These are phyloP conservation scores for Acanthisitta chloris DNA, from an alignment of 2,113 vertebrate genomes.

Conservation along the genomic window DNA sequence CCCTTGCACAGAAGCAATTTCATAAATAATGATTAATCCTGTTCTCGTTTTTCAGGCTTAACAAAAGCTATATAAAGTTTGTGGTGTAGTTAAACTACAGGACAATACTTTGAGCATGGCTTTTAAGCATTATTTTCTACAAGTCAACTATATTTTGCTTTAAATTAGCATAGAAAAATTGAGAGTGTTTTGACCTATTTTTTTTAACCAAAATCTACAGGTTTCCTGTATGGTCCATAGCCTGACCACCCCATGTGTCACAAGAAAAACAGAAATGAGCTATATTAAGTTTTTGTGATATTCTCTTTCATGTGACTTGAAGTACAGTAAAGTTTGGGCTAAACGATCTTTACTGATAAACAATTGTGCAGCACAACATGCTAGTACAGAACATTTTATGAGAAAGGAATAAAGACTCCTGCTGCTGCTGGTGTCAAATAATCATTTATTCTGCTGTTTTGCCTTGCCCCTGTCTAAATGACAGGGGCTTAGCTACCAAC, in stretches of 20 bases:
- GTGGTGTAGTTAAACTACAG: neutral
- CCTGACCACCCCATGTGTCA: neutral
- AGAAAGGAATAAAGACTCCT: constrained; percentile 31
- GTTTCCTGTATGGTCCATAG: neutral
- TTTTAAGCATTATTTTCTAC: neutral
- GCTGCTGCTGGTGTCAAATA: constrained; percentile 43
- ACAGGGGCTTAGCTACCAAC: neutral
- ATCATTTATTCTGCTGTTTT: constrained; percentile 17
- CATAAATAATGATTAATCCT: neutral
- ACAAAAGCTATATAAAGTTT: neutral
- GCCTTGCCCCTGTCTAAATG: neutral
- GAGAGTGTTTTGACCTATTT: neutral
- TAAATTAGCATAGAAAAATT: neutral
- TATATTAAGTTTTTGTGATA: neutral
- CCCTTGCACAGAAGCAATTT: neutral
- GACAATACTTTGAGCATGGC: neutral
- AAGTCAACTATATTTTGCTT: neutral
- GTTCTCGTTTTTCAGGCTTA: neutral
- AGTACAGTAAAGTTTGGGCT: neutral
- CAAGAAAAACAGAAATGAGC: neutral
- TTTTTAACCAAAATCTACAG: neutral
- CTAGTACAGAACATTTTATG: neutral
- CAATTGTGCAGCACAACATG: neutral
- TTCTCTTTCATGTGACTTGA: neutral
- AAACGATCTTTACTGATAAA: constrained; percentile 16